Evolutionary conservation across 2,113 vertebrate genomes (phyloP).

Genomic region (Psephotus haematonotus): DNA sequence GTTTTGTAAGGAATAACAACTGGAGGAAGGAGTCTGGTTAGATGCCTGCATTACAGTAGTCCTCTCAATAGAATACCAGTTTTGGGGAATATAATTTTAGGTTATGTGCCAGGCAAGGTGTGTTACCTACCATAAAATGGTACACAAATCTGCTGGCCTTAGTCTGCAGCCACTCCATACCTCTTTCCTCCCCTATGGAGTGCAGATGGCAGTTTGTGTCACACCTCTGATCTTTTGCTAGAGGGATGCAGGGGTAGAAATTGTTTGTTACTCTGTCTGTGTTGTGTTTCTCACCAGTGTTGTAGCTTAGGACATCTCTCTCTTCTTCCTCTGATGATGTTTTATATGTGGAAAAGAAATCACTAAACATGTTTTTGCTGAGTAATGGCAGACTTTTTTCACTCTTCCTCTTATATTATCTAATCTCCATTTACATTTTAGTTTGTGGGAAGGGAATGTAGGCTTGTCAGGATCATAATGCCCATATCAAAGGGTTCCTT

Average conservation of each 20-base stretch:
- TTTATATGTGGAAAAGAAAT: background rate
- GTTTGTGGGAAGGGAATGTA: background rate
- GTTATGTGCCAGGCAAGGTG: background rate
- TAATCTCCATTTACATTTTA: background rate
- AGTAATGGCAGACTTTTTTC: background rate
- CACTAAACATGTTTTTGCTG: background rate
- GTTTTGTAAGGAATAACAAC: background rate
- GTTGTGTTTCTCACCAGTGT: background rate
- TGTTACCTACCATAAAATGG: background rate
- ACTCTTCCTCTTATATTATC: background rate
- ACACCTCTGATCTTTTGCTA: accelerated
- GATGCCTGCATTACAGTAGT: background rate
- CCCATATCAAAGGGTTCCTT: background rate
- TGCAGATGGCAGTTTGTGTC: background rate
- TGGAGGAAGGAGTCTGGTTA: background rate
- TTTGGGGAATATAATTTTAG: background rate
- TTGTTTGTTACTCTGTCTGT: background rate
- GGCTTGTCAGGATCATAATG: background rate
- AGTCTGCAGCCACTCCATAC: background rate
- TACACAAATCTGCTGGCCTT: background rate
- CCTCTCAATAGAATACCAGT: background rate
- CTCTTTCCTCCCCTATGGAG: background rate
- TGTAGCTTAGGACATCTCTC: background rate
- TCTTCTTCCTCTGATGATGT: background rate
- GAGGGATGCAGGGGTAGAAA: background rate